phyloP scores from a whole-genome alignment of 2,888 invertebrate genomes.

The Euphydryas editha region DNA sequence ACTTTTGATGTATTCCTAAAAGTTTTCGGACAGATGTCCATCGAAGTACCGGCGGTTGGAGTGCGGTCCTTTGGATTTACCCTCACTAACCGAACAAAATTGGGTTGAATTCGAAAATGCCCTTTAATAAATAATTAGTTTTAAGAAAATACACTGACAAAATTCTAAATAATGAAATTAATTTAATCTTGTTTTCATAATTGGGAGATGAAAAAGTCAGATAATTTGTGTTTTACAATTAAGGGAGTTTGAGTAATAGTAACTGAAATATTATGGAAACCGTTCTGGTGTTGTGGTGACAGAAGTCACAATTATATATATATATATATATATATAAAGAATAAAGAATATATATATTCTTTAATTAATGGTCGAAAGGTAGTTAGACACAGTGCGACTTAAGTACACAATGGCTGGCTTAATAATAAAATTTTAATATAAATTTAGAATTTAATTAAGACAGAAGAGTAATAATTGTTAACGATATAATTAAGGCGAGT shows the following conservation, averaged over 20 bases:
- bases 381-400: too few relatives aligned
- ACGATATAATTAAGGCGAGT: constrained; percentile 38
- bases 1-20: constrained; percentile 44
- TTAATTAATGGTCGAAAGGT: too few relatives aligned
- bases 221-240: background rate
- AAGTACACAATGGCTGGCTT: background rate
- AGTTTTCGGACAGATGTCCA: constrained; percentile 45
- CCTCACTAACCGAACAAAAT: constrained; percentile 12
- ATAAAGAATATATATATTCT: too few relatives aligned
- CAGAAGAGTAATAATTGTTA: constrained; percentile 34
- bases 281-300: too few relatives aligned
- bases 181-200: background rate
- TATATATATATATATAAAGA: too few relatives aligned
- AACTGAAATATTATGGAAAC: too few relatives aligned
- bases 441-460: constrained; percentile 2
- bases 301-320: too few relatives aligned
- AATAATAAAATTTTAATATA: constrained; percentile 5
- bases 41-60: constrained; percentile 26
- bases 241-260: too few relatives aligned
- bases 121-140: constrained; percentile 20
- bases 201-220: background rate
- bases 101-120: constrained; percentile 7
- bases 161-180: too few relatives aligned
- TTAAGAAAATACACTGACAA: background rate
- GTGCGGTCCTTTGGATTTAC: constrained; percentile 39